Evolutionary conservation across 2,113 vertebrate species (phyloP).

Genomic region (Elachura formosa): DNA sequence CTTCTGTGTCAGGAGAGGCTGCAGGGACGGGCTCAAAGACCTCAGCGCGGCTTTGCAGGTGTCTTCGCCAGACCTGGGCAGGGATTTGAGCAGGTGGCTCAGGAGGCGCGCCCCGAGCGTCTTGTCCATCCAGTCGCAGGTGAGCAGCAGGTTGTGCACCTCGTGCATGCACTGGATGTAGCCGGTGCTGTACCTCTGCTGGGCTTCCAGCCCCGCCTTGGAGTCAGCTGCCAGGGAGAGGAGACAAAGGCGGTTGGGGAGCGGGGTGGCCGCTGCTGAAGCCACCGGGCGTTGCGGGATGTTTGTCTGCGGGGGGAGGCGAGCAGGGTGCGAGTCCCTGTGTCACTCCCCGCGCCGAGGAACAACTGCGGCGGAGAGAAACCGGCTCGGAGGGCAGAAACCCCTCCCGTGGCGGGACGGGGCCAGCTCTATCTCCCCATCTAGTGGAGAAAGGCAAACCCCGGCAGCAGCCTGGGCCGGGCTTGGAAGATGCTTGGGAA

Average conservation of each 20-base stretch:
- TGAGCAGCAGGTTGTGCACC: constrained; percentile 87
- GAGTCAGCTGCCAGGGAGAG: constrained; percentile 57
- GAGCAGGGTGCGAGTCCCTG: background rate
- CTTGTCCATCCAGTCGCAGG: constrained; percentile 90
- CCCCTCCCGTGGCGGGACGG: accelerated
- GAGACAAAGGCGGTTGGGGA: background rate
- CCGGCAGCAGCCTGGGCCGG: background rate
- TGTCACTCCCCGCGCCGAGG: accelerated
- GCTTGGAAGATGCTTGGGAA: background rate
- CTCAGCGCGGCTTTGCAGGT: background rate
- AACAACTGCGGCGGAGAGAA: background rate
- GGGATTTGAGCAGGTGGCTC: constrained; percentile 84
- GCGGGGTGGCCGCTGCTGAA: accelerated
- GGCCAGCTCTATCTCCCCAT: constrained; percentile 36
- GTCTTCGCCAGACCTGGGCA: constrained; percentile 74
- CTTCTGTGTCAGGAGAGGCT: background rate
- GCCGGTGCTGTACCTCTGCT: constrained; percentile 86
- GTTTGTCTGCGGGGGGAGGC: background rate
- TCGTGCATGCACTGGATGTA: constrained; percentile 92
- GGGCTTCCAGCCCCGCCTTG: constrained; percentile 75
- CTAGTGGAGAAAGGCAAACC: constrained; percentile 13
- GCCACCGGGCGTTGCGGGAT: background rate
- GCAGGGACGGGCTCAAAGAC: background rate
- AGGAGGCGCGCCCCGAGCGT: constrained; percentile 81
- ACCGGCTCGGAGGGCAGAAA: accelerated